Conservation (phyloP, 2,113 vertebrate species). For the Natator depressus region DNA sequence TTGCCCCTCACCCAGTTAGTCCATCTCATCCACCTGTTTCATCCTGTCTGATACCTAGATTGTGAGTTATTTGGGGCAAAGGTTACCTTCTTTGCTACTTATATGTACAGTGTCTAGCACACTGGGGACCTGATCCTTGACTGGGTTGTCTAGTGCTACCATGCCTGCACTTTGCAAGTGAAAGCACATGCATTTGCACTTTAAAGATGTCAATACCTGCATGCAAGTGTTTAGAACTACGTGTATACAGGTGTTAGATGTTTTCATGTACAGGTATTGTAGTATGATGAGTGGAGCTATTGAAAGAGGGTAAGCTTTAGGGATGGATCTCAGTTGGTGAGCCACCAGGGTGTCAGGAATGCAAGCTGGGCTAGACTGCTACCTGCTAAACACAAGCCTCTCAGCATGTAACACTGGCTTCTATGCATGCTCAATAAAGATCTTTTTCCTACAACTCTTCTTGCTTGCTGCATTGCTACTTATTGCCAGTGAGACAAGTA, state of each 20-base stretch:
- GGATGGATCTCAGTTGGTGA: too few relatives aligned
- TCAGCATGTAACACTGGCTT: not conserved
- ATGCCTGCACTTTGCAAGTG: not conserved
- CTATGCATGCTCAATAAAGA: not conserved
- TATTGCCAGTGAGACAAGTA: not conserved
- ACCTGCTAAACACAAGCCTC: not conserved
- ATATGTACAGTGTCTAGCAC: not conserved
- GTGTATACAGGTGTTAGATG: not conserved
- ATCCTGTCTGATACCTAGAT: not conserved
- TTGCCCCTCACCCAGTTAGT: not conserved
- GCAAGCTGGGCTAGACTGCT: not conserved
- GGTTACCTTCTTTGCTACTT: not conserved
- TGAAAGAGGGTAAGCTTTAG: too few relatives aligned
- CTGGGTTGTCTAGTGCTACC: not conserved
- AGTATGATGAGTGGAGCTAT: not conserved
- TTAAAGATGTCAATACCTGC: not conserved
- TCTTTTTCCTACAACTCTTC: not conserved
- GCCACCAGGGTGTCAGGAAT: not conserved
- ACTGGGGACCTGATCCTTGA: not conserved
- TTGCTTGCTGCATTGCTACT: not conserved
- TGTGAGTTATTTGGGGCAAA: not conserved
- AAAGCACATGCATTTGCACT: not conserved
- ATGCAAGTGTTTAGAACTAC: not conserved
- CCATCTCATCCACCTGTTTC: not conserved
- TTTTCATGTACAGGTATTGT: fast-evolving